Conservation (phyloP, 2,113 vertebrate species). For the Micromys minutus region DNA sequence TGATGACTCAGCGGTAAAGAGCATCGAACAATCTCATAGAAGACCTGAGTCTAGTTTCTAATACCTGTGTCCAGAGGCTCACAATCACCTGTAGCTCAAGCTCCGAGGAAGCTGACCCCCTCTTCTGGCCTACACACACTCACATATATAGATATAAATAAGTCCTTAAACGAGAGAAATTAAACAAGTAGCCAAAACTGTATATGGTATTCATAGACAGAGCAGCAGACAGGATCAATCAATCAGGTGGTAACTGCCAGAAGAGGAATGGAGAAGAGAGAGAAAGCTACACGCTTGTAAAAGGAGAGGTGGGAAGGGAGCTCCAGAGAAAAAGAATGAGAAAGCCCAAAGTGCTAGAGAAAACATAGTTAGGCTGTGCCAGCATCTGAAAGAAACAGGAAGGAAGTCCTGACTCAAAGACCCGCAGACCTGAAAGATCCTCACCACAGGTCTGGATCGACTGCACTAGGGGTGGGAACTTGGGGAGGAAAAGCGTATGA, state of each 20-base stretch:
- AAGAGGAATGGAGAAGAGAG: background rate
- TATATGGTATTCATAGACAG: background rate
- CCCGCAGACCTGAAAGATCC: background rate
- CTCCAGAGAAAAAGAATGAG: background rate
- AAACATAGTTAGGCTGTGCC: background rate
- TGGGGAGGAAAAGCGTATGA: background rate
- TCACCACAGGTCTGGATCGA: background rate
- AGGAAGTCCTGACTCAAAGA: background rate
- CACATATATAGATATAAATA: background rate
- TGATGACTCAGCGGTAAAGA: background rate
- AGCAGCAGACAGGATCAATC: background rate
- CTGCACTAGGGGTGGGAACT: no score
- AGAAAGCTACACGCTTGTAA: background rate
- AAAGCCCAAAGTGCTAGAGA: no score
- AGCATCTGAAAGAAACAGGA: background rate
- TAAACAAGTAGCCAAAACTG: background rate
- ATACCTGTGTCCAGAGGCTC: background rate
- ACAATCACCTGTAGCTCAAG: background rate
- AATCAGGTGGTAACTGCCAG: background rate
- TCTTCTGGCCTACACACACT: background rate
- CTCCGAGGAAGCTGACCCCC: background rate
- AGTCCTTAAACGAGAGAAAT: background rate
- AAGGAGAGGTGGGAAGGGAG: background rate
- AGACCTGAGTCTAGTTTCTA: background rate
- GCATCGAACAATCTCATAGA: background rate